Evolutionary conservation across 2,797 vertebrate genomes (phyloP), one percentile per base, ranked within the genome.

Genomic region (Xenops minutus): DNA sequence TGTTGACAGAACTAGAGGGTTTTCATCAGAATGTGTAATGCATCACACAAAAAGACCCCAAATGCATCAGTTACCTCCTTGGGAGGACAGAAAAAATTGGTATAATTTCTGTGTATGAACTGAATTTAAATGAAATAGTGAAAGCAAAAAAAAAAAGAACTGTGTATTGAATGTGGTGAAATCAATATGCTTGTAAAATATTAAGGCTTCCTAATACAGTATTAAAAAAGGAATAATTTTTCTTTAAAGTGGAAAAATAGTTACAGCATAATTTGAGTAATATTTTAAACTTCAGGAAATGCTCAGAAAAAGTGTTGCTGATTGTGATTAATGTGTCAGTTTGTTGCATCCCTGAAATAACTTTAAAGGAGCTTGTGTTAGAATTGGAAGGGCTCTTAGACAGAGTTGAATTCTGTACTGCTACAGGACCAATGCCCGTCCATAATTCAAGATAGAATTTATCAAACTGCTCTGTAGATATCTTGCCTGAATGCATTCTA

Each of bases 11-110:
- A 51, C 37, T 48, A 72, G 48, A 68, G 34, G 44, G 26, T 67
- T 75, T 72, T 54, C 9, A 10, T n/a, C 0, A 0, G 66, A 41
- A 55, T 0, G 4, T 37, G 10, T 7, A 37, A 46, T 19, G 34
- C 12, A 20, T 52, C 27, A 4, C 32, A 18, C 21, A 34, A 37
- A 77, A 51, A 75, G 30, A 49, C 14, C 29, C 41, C 59, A 24
- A 34, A 46, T 36, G 15, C 7, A 5, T 59, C n/a, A 23, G 23
- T 62, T 76, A 44, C 4, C 10, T 73, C 36, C 20, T 18, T 88
- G 77, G 51, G 37, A 94, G 41, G 52, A 21, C 24, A 72, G 69
- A 43, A 71, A 34, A 87, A 30, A 36, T 7, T 2, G 8, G 2
- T 85, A 0, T 67, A 2, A 36, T 79, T 89, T 71, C 61, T 39